Percentiles rank a stretch among this genome's conserved stretches.
phyloP scores from a whole-genome alignment of 1,140 invertebrate genomes.

The Laupala kohalensis region DNA sequence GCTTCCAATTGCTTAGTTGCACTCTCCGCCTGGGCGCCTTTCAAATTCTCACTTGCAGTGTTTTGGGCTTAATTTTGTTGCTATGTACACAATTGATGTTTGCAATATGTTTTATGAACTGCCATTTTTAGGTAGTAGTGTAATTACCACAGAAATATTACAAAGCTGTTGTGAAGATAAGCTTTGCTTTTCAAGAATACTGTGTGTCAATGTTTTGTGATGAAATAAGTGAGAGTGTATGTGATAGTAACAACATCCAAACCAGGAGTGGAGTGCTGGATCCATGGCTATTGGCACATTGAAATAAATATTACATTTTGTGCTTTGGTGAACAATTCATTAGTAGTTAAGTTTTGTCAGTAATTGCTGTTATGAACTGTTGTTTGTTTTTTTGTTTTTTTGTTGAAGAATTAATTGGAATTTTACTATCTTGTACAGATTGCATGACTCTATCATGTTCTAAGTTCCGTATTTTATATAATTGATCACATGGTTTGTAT shows the following conservation, averaged over 20 bases:
- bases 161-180: not conserved
- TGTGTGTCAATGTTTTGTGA: not conserved
- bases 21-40: not conserved
- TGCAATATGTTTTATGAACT: conserved; percentile 5
- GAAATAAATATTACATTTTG: not conserved
- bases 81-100: not conserved
- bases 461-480: not conserved
- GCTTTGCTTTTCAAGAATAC: not conserved
- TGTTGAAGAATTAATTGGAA: conserved; percentile 3
- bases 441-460: not conserved
- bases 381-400: too few relatives aligned
- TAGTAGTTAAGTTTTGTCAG: not conserved
- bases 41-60: not conserved
- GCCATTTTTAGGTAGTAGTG: conserved; percentile 1
- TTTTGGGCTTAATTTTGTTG: not conserved
- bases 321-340: not conserved
- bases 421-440: not conserved
- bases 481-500: not conserved
- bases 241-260: not conserved
- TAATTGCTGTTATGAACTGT: not conserved
- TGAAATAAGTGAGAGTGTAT: conserved; percentile 1
- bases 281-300: not conserved
- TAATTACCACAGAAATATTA: not conserved
- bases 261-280: not conserved
- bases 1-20: not conserved